phyloP scores from a whole-genome alignment of 2,113 vertebrate genomes.

The Diadophis punctatus region DNA sequence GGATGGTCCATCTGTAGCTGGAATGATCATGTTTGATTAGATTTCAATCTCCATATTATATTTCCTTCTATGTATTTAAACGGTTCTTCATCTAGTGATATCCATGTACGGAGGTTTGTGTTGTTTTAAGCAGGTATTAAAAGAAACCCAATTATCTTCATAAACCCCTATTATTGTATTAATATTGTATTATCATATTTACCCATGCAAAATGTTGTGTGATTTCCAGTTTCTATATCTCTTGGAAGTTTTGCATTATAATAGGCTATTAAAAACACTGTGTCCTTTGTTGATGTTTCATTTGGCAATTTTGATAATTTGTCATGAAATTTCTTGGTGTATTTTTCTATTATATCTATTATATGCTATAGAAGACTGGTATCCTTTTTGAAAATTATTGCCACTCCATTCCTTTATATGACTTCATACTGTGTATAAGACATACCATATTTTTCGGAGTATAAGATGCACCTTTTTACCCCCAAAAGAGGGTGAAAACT shows the following conservation, averaged over 20 bases:
- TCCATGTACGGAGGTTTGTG: neutral
- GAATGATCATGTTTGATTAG: neutral
- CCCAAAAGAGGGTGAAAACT: too few species aligned
- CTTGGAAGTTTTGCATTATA: neutral
- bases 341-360: neutral
- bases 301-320: neutral
- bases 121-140: neutral
- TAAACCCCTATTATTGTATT: neutral
- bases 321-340: neutral
- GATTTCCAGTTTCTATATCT: neutral
- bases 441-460: too few species aligned
- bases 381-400: neutral
- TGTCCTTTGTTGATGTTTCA: neutral
- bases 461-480: too few species aligned
- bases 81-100: neutral
- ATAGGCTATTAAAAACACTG: neutral
- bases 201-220: neutral
- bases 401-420: neutral
- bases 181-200: neutral
- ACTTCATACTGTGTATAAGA: neutral
- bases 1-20: neutral
- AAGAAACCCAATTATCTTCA: neutral
- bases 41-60: neutral
- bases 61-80: neutral
- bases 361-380: neutral